Percentiles rank a stretch among this genome's conserved stretches.
Evolutionary conservation across 1,140 invertebrate species (phyloP).

Genomic region (Ectropis grisescens): DNA sequence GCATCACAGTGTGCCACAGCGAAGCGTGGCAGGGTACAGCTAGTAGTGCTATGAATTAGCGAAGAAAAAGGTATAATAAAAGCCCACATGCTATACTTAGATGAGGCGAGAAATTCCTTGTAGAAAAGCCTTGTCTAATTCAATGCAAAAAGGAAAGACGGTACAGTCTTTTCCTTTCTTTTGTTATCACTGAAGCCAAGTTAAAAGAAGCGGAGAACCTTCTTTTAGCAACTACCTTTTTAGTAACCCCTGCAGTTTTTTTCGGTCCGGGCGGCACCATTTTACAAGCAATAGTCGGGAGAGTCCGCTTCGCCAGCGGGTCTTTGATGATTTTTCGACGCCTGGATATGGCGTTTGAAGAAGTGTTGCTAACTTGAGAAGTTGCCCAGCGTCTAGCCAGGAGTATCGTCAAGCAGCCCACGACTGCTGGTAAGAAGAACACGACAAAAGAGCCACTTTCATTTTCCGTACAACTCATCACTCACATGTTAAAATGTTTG

Average conservation of each 20-base stretch:
- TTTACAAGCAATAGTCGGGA: conserved; percentile 47
- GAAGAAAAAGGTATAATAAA: no score
- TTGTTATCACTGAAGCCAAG: no score
- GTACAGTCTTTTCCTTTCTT: no score
- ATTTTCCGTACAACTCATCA: conserved; percentile 71
- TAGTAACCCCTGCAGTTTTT: conserved; percentile 29
- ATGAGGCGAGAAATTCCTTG: no score
- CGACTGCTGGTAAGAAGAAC: conserved; percentile 65
- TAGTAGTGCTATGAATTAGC: no score
- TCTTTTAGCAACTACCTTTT: no score
- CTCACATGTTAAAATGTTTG: conserved; percentile 57
- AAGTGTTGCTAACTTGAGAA: conserved; percentile 52
- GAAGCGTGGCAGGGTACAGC: no score
- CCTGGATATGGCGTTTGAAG: conserved; percentile 59
- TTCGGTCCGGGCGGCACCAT: conserved; percentile 47
- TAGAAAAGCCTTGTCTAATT: no score
- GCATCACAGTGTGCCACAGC: no score
- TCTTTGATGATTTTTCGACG: conserved; percentile 66
- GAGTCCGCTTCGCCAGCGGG: conserved; percentile 52
- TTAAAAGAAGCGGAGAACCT: no score
- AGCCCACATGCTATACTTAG: no score
- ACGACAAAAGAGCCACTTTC: conserved; percentile 68
- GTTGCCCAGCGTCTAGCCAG: conserved; percentile 62
- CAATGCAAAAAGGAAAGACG: no score
- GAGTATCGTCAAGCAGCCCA: conserved; percentile 63